Evolutionary conservation across 2,888 invertebrate genomes (phyloP), one percentile per base, ranked within the genome.

Genomic region (Caenorhabditis sulstoni): DNA sequence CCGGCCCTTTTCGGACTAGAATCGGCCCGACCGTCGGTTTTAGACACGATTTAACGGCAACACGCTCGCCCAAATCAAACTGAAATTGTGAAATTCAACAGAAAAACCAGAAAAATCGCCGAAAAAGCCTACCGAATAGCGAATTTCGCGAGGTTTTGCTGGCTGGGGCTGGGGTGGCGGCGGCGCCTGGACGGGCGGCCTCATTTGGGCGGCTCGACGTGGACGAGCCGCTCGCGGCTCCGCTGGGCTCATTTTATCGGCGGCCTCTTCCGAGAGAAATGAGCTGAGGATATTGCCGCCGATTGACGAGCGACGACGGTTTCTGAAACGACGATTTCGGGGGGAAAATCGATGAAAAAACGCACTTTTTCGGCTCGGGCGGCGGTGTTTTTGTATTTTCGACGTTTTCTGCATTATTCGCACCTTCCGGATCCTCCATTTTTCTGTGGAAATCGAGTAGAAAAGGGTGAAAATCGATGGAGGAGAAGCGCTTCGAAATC

Each of bases 51-150:
- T 68, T 67, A 0, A 44, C 22, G 9, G 20, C 57, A 0, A 50
- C 37, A 23, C 67, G 49, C 11, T 68, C 76, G n/a, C 76, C 76
- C 2, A 76, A 12, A 44, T 76, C 76, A 23, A 76, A 67, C 76
- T 76, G 37, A 47, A 67, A 57, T 47, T 18, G 8, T 29, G 45
- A 3, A 44, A 41, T 39, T 1, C 7, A 23, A 52, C 41, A 14
- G 12, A n/a, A 20, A 39, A n/a, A 52, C 8, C 11, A 16, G 3
- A 49, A 1, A 41, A 50, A 16, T 16, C 3, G 12, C 3, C 22
- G 39, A n/a, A 23, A 47, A 29, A 29, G 4, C 29, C 4, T 29
- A 29, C 29, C 3, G 29, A 29, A 29, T 29, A 29, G 29, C 29
- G 29, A 29, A 29, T 29, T 29, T 29, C 29, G 29, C 29, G 29